phyloP scores from a whole-genome alignment of 2,113 vertebrate species.

The Zapus hudsonius region DNA sequence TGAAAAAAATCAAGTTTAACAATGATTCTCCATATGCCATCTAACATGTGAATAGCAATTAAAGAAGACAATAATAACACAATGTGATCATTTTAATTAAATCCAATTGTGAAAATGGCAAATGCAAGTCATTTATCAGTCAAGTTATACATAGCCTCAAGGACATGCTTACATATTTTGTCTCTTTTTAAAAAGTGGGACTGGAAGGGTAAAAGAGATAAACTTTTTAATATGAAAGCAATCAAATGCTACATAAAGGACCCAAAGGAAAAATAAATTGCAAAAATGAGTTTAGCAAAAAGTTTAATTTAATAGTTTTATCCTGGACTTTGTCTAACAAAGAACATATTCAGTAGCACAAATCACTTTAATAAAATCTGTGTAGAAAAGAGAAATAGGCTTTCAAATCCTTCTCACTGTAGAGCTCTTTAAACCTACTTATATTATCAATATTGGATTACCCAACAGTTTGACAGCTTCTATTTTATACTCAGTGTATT shows the following conservation, averaged over 20 bases:
- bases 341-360: not conserved
- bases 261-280: conserved; percentile 1
- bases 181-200: conserved; percentile 20
- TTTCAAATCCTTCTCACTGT: conserved; percentile 17
- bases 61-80: conserved; percentile 43
- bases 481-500: conserved; percentile 42
- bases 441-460: not conserved
- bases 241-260: conserved; percentile 33
- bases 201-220: not conserved
- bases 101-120: conserved; percentile 54
- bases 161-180: not conserved
- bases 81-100: conserved; percentile 56
- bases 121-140: conserved; percentile 35
- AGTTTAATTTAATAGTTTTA: conserved; percentile 13
- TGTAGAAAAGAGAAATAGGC: not conserved
- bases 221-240: conserved; percentile 35
- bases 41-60: conserved; percentile 44
- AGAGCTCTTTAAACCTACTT: not conserved
- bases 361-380: not conserved
- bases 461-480: not conserved
- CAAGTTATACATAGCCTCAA: conserved; percentile 22
- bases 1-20: conserved; percentile 31
- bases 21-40: conserved; percentile 21
- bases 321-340: not conserved
- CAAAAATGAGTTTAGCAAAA: conserved; percentile 46